phyloP scores from a whole-genome alignment of 2,797 vertebrate genomes.

The Lagodon rhomboides region DNA sequence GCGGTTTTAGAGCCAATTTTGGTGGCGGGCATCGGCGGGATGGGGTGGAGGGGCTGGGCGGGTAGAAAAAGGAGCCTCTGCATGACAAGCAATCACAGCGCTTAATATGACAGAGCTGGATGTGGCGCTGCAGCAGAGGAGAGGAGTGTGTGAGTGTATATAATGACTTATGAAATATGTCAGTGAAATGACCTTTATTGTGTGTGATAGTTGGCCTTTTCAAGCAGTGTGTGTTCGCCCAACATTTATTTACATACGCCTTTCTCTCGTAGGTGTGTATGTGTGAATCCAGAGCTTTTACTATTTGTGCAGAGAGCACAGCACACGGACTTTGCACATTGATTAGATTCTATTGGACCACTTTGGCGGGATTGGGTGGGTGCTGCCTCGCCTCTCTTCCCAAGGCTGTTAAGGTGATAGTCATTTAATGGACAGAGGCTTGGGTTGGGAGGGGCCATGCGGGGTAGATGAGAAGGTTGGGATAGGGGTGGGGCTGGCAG shows the following conservation, averaged over 20 bases:
- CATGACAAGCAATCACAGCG: constrained; percentile 72
- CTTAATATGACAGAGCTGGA: constrained; percentile 65
- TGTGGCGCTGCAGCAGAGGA: constrained; percentile 33
- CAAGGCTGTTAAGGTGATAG: constrained; percentile 63
- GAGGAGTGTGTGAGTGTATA: constrained; percentile 12
- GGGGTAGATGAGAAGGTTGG: not conserved
- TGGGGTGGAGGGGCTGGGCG: not conserved
- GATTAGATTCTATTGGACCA: constrained; percentile 61
- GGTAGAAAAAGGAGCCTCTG: constrained; percentile 27
- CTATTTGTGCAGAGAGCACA: constrained; percentile 22
- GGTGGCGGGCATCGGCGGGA: constrained; percentile 16
- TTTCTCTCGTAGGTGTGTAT: constrained; percentile 26
- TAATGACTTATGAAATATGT: constrained; percentile 70
- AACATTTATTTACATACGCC: constrained; percentile 62
- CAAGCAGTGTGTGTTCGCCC: constrained; percentile 43
- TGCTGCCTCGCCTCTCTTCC: constrained; percentile 32
- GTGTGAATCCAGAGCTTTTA: constrained; percentile 9
- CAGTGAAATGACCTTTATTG: constrained; percentile 72
- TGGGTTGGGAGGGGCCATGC: constrained; percentile 2
- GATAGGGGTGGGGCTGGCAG: constrained; percentile 10
- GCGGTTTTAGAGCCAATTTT: constrained; percentile 76
- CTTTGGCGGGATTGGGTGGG: constrained; percentile 48
- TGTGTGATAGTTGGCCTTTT: constrained; percentile 73
- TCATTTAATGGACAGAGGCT: constrained; percentile 52
- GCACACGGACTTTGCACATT: constrained; percentile 48